Evolutionary conservation across 2,888 invertebrate genomes (phyloP).

Genomic region (Drosophila cognata): DNA sequence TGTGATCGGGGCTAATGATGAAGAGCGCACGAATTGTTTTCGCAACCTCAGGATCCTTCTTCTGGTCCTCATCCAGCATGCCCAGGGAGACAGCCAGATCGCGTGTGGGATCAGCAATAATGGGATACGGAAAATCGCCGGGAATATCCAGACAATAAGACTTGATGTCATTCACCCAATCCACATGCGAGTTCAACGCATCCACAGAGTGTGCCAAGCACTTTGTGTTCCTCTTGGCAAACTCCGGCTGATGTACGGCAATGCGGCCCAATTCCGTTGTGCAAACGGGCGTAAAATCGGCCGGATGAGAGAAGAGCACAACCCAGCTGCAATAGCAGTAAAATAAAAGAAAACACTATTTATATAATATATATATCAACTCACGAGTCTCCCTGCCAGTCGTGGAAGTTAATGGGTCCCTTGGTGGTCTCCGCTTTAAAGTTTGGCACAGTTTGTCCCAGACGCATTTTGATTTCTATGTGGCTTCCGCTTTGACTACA

Average conservation of each 20-base stretch:
- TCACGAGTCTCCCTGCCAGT: conserved; percentile 92
- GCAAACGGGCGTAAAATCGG: conserved; percentile 95
- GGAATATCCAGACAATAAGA: conserved; percentile 89
- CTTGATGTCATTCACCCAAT: conserved; percentile 92
- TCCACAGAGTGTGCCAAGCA: conserved; percentile 93
- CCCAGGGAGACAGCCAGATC: conserved; percentile 90
- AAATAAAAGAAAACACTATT: neutral
- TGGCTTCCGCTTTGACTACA: neutral
- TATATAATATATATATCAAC: conserved; percentile 75
- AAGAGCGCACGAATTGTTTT: conserved; percentile 91
- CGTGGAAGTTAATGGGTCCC: conserved; percentile 91
- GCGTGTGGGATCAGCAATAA: conserved; percentile 92
- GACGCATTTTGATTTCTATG: conserved; percentile 86
- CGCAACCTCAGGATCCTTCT: conserved; percentile 88
- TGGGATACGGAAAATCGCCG: conserved; percentile 92
- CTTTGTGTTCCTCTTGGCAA: conserved; percentile 90
- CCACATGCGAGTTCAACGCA: conserved; percentile 89
- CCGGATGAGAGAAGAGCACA: conserved; percentile 94
- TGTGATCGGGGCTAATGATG: conserved; percentile 92
- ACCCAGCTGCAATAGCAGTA: conserved; percentile 88
- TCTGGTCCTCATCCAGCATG: conserved; percentile 92
- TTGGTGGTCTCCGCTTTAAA: conserved; percentile 90
- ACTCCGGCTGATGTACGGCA: conserved; percentile 89
- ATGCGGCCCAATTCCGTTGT: conserved; percentile 93
- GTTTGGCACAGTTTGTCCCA: conserved; percentile 91